These are phyloP conservation scores for Actinia tenebrosa DNA, from an alignment of 64 coral and sea anemone species.

Conservation along the genomic window DNA sequence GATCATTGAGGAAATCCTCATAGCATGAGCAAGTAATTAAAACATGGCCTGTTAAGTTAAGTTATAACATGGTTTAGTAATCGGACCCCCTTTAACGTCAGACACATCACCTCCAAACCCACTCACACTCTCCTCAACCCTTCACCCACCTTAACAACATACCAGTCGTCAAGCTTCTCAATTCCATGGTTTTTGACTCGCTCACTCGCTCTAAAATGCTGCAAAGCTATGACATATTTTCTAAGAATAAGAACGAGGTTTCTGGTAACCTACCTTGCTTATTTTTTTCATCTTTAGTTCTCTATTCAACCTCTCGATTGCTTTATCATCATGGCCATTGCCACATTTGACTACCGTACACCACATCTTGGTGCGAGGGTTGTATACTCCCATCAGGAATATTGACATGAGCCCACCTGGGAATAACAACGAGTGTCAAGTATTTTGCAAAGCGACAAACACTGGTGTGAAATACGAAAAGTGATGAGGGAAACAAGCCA, in stretches of 20 bases:
- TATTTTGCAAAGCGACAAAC: not conserved
- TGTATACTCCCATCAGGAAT: slow-evolving; percentile 92
- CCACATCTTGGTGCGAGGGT: slow-evolving; percentile 67
- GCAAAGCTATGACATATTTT: not conserved
- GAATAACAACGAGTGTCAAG: not conserved
- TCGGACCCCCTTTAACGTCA: no score
- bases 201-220: no score
- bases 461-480: no score
- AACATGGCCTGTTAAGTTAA: no score
- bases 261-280: slow-evolving; percentile 66
- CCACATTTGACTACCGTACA: slow-evolving; percentile 90
- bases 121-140: no score
- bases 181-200: no score
- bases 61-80: no score
- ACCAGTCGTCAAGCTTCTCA: no score
- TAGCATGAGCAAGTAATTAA: no score
- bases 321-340: slow-evolving; percentile 97
- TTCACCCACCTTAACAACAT: no score
- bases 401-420: slow-evolving; percentile 95
- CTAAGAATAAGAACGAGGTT: not conserved
- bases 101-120: no score
- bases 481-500: no score
- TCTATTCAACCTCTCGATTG: slow-evolving; percentile 72
- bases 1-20: not conserved
- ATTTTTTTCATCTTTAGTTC: slow-evolving; percentile 94